phyloP scores from a whole-genome alignment of 1,140 invertebrate species.

The Chlorops oryzae region DNA sequence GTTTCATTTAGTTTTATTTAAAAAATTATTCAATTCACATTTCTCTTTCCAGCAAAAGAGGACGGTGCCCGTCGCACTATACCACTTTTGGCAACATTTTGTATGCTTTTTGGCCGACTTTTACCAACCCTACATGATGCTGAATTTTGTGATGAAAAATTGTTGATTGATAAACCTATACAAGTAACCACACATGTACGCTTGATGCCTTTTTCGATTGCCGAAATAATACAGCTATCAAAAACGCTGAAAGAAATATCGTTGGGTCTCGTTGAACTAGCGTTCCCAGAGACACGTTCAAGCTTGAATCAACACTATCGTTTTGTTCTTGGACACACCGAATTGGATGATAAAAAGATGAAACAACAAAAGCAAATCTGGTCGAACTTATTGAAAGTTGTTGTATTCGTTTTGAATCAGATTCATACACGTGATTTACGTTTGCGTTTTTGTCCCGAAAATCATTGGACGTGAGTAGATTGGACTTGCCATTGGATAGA shows the following conservation, averaged over 20 bases:
- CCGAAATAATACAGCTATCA: constrained; percentile 58
- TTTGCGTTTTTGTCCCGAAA: constrained; percentile 66
- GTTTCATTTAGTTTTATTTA: constrained; percentile 45
- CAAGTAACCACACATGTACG: constrained; percentile 24
- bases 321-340: constrained; percentile 47
- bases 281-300: constrained; percentile 75
- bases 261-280: constrained; percentile 81
- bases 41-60: constrained; percentile 48
- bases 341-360: constrained; percentile 32
- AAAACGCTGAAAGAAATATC: constrained; percentile 72
- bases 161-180: constrained; percentile 21
- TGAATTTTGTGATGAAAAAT: constrained; percentile 64
- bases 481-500: constrained; percentile 60
- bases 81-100: constrained; percentile 76
- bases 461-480: constrained; percentile 71
- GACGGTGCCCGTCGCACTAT: constrained; percentile 68
- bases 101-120: constrained; percentile 74
- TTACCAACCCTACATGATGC: constrained; percentile 82
- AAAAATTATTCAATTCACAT: no score
- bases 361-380: constrained; percentile 52
- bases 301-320: constrained; percentile 46
- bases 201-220: constrained; percentile 45
- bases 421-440: constrained; percentile 73
- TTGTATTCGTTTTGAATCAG: constrained; percentile 68
- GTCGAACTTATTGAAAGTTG: constrained; percentile 51